Percentiles rank a stretch among this genome's conserved stretches.
Conservation (phyloP, 2,797 vertebrate genomes). For the Ctenopoma kingsleyae region DNA sequence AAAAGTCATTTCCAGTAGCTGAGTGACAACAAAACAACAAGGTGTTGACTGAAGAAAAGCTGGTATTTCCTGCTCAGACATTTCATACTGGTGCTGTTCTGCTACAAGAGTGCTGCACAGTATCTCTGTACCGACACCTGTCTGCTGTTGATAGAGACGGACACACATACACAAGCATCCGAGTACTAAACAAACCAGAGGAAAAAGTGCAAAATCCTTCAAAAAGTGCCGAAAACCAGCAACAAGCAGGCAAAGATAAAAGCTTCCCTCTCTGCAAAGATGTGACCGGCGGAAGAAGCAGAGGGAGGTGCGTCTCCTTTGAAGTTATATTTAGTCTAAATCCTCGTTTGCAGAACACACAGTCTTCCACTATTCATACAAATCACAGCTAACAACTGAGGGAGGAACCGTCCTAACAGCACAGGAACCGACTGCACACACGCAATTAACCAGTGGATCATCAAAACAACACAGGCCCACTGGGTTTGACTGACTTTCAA, state of each 20-base stretch:
- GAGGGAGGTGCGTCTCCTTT: constrained; percentile 57
- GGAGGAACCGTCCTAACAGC: constrained; percentile 37
- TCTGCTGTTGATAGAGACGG: constrained; percentile 14
- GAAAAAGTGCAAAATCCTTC: constrained; percentile 30
- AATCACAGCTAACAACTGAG: constrained; percentile 50
- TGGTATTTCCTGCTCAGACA: neutral
- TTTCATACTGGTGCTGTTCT: neutral
- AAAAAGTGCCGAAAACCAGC: constrained; percentile 20
- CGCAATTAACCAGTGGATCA: constrained; percentile 28
- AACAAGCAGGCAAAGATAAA: constrained; percentile 57
- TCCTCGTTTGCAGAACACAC: constrained; percentile 69
- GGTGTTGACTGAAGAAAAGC: neutral
- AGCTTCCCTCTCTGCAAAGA: constrained; percentile 48
- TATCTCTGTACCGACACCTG: constrained; percentile 20
- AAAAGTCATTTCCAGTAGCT: neutral
- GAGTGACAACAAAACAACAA: no score
- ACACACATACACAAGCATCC: constrained; percentile 7
- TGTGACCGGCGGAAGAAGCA: constrained; percentile 29
- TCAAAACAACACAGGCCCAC: constrained; percentile 23
- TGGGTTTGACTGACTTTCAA: constrained; percentile 18
- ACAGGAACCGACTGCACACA: constrained; percentile 12
- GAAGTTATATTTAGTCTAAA: constrained; percentile 75
- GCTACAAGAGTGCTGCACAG: neutral
- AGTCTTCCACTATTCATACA: constrained; percentile 51
- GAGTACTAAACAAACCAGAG: neutral